Evolutionary conservation across 2,888 invertebrate genomes (phyloP).

Genomic region (Lasioglossum morio): DNA sequence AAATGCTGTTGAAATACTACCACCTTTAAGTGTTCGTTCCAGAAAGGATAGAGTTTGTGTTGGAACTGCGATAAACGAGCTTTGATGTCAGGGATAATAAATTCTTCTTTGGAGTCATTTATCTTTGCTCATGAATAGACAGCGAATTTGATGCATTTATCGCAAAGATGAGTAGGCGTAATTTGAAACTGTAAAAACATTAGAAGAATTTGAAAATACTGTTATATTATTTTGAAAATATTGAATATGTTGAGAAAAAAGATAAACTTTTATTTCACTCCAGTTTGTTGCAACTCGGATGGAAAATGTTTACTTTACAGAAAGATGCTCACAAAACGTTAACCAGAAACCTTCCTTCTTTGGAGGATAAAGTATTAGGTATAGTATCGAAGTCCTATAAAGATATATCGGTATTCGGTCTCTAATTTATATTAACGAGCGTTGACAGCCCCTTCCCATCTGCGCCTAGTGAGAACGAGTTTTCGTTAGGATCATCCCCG

Average conservation of each 20-base stretch:
- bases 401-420: neutral
- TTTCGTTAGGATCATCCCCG: constrained; percentile 14
- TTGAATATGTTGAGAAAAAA: neutral
- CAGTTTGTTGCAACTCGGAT: neutral
- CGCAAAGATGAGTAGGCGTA: neutral
- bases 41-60: neutral
- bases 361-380: neutral
- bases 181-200: neutral
- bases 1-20: neutral
- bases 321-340: neutral
- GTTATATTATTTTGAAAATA: neutral
- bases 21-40: neutral
- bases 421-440: constrained; percentile 15
- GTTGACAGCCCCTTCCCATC: neutral
- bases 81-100: neutral
- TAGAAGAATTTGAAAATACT: too few relatives aligned
- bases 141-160: too few relatives aligned
- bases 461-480: neutral
- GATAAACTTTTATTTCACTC: neutral
- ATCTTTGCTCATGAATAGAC: neutral
- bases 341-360: neutral
- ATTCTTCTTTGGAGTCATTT: neutral
- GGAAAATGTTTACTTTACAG: neutral
- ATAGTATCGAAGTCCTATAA: neutral
- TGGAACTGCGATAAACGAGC: neutral